These are phyloP conservation scores for Orbicella faveolata DNA, from an alignment of 64 coral and sea anemone genomes.

Conservation along the genomic window DNA sequence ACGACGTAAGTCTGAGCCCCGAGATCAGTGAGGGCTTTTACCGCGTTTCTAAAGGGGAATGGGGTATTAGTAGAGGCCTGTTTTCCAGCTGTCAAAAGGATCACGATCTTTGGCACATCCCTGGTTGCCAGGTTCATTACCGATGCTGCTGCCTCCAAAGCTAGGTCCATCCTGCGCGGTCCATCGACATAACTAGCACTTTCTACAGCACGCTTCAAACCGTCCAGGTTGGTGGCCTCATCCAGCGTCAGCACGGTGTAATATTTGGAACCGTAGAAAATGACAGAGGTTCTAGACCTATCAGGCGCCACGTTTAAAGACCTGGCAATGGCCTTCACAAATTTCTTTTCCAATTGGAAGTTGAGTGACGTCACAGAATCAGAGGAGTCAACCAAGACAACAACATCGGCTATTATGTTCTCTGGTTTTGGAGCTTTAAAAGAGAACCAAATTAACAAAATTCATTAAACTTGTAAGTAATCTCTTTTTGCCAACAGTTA, in stretches of 20 bases:
- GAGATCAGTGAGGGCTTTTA: slow-evolving; percentile 19
- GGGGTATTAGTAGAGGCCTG: slow-evolving; percentile 3
- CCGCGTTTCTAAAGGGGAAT: background rate
- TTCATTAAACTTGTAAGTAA: background rate
- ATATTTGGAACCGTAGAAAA: slow-evolving; percentile 39
- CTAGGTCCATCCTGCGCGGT: slow-evolving; percentile 77
- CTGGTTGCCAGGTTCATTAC: slow-evolving; percentile 31
- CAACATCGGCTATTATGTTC: slow-evolving; percentile 45
- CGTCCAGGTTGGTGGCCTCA: slow-evolving; percentile 18
- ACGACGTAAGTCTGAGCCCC: slow-evolving; percentile 61
- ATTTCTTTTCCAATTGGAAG: slow-evolving; percentile 51
- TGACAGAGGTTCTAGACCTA: slow-evolving; percentile 41
- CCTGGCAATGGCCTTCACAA: slow-evolving; percentile 58
- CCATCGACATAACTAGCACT: slow-evolving; percentile 41
- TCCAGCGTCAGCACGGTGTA: slow-evolving; percentile 25
- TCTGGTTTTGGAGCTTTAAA: slow-evolving; percentile 13
- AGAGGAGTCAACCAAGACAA: slow-evolving; percentile 68
- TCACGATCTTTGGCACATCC: slow-evolving; percentile 54
- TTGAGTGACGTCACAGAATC: slow-evolving; percentile 28
- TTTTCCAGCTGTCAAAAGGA: slow-evolving; percentile 68
- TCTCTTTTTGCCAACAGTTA: too few species aligned
- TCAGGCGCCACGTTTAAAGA: slow-evolving; percentile 41
- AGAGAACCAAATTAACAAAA: background rate
- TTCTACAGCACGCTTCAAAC: slow-evolving; percentile 54
- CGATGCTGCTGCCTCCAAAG: slow-evolving; percentile 38